Percentiles rank a stretch among this genome's conserved stretches.
These are phyloP conservation scores for Aix galericulata DNA, from an alignment of 2,113 vertebrate species.

Conservation along the genomic window DNA sequence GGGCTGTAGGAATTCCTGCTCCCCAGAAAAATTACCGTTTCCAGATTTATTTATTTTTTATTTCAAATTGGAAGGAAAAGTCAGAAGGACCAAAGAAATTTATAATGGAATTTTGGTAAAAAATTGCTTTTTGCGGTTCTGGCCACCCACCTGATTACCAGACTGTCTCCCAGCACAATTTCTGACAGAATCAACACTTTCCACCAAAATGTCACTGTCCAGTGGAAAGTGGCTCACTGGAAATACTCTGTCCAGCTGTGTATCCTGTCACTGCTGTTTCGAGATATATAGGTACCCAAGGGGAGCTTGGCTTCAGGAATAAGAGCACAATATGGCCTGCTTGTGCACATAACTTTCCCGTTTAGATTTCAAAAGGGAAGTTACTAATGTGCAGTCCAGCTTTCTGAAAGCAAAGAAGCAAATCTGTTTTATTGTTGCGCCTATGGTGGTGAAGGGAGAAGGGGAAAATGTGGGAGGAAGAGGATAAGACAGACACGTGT, in stretches of 20 bases:
- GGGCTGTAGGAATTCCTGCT: conserved; percentile 26
- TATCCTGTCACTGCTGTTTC: background rate
- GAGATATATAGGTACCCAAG: background rate
- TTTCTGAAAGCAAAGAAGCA: background rate
- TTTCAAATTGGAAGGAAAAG: conserved; percentile 32
- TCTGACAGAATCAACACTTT: conserved; percentile 15
- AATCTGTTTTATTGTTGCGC: background rate
- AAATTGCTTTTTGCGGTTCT: conserved; percentile 6
- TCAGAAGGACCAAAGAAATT: conserved; percentile 5
- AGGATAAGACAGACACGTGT: background rate
- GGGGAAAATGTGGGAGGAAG: background rate
- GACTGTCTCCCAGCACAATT: background rate
- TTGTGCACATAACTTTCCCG: conserved; percentile 7
- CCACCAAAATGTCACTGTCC: conserved; percentile 33
- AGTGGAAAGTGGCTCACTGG: background rate
- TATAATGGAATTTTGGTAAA: background rate
- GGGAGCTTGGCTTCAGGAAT: background rate
- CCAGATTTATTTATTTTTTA: conserved; percentile 30
- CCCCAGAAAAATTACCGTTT: conserved; percentile 32
- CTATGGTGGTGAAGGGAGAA: background rate
- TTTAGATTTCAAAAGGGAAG: conserved; percentile 30
- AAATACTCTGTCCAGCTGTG: conserved; percentile 11
- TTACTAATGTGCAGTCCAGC: background rate
- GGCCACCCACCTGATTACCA: conserved; percentile 26
- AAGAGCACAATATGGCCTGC: background rate